Conservation (phyloP, 92 coral and sea anemone genomes). For the Epizoanthus rinbou region DNA sequence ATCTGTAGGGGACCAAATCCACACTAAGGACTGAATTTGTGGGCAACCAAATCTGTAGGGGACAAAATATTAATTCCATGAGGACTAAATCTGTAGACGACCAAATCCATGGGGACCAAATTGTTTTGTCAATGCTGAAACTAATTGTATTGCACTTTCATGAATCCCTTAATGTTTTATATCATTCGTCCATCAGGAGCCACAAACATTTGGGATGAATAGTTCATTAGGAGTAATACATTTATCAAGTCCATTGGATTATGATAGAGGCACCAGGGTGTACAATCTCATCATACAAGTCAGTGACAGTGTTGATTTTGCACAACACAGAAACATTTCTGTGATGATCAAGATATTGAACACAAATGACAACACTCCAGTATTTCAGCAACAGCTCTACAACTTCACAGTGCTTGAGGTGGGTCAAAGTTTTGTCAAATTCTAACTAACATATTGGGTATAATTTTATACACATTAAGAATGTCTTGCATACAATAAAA, state of each 20-base stretch:
- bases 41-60: too few relatives aligned
- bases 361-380: conserved; percentile 67
- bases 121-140: too few relatives aligned
- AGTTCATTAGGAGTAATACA: conserved; percentile 11
- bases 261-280: neutral
- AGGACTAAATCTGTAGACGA: too few relatives aligned
- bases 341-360: conserved; percentile 55
- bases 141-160: too few relatives aligned
- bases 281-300: conserved; percentile 23
- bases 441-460: too few relatives aligned
- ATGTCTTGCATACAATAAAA: too few relatives aligned
- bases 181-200: neutral
- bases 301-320: conserved; percentile 11
- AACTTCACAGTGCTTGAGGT: conserved; percentile 42
- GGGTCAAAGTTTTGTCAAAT: neutral
- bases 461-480: too few relatives aligned
- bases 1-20: too few relatives aligned
- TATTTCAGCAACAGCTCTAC: conserved; percentile 49
- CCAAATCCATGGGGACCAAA: too few relatives aligned
- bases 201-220: conserved; percentile 10
- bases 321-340: conserved; percentile 23
- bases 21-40: too few relatives aligned
- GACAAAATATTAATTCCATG: too few relatives aligned
- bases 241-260: conserved; percentile 12
- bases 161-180: neutral